phyloP scores from a whole-genome alignment of 2,113 vertebrate genomes.

The Buteo buteo region DNA sequence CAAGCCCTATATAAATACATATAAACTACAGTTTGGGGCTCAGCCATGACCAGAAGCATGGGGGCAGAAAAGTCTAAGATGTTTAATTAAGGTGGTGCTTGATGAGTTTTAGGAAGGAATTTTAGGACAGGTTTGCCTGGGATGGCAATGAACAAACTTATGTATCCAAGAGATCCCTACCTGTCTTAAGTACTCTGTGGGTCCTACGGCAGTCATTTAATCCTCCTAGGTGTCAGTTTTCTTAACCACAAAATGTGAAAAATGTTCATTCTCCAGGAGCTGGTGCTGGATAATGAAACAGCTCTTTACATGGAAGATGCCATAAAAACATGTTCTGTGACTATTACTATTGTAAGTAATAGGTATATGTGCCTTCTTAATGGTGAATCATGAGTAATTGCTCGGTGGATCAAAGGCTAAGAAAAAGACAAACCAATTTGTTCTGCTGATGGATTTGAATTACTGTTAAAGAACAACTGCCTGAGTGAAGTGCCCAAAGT shows the following conservation, averaged over 20 bases:
- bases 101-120: background rate
- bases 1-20: background rate
- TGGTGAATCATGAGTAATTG: background rate
- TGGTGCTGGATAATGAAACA: background rate
- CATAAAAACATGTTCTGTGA: background rate
- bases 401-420: background rate
- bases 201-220: background rate
- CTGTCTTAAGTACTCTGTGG: background rate
- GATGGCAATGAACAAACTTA: background rate
- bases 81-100: background rate
- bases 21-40: background rate
- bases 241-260: background rate
- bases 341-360: background rate
- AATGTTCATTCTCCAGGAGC: background rate
- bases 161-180: background rate
- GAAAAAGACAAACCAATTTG: background rate
- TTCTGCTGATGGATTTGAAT: background rate
- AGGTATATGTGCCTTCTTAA: background rate
- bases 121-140: background rate
- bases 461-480: background rate
- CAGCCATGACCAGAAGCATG: background rate
- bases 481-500: background rate
- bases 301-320: background rate
- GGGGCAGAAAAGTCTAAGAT: background rate
- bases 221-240: background rate